Percentiles rank a stretch among this genome's conserved stretches.
These are phyloP conservation scores for Dermolepida albohirtum DNA, from an alignment of 2,888 invertebrate species.

Conservation along the genomic window DNA sequence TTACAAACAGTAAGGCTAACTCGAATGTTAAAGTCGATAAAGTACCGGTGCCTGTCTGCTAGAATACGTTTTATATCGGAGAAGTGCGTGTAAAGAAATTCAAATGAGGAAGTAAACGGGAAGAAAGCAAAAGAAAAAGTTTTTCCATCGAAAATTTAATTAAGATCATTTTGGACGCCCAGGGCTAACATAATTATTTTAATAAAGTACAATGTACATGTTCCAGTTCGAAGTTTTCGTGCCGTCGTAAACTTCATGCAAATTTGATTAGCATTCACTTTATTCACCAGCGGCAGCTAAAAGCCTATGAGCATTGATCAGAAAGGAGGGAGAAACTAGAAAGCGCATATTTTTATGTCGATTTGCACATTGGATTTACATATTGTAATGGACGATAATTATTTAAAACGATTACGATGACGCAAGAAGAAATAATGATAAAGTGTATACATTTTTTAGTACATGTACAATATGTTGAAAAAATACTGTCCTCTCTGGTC, in stretches of 20 bases:
- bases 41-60: too few species aligned
- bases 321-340: background rate
- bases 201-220: conserved; percentile 26
- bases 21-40: too few species aligned
- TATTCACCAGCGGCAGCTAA: conserved; percentile 11
- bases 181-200: conserved; percentile 34
- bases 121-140: conserved; percentile 22
- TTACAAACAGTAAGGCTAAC: too few species aligned
- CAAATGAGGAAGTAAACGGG: conserved; percentile 6
- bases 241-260: conserved; percentile 1
- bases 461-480: too few species aligned
- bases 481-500: too few species aligned
- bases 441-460: too few species aligned
- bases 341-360: background rate
- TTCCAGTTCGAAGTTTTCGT: conserved; percentile 3
- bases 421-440: too few species aligned
- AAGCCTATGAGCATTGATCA: conserved; percentile 2
- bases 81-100: background rate
- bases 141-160: conserved; percentile 32
- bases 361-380: too few species aligned
- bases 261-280: conserved; percentile 20
- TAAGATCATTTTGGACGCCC: conserved; percentile 28
- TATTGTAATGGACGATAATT: too few species aligned
- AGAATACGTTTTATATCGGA: too few species aligned
- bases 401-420: too few species aligned